Evolutionary conservation across 2,888 invertebrate species (phyloP), one percentile per base, ranked within the genome.

Genomic region (Resseliella maxima): DNA sequence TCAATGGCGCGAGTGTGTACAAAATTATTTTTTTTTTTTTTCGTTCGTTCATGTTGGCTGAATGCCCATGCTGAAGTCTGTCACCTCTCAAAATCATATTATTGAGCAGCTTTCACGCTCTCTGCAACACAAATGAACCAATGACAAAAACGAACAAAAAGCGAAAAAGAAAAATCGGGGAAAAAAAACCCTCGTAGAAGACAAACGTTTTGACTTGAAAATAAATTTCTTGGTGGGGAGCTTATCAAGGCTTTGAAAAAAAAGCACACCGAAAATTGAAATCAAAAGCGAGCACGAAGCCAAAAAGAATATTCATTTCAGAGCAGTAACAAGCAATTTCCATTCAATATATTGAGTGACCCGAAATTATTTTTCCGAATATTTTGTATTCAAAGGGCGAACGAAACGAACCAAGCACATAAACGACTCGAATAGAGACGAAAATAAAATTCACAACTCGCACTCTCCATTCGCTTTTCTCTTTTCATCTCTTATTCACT

Each of bases 341-440:
- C 31, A 72, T 72, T 72, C 72, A 72, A 72, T 72, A 72, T 72
- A 72, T 72, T 15, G 72, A 72, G 72, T 72, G 72, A 72, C 72
- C 72, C 72, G 72, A 72, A 15, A 72, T 31, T 31, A 72, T 72
- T 72, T 72, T 31, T 72, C 31, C 72, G 31, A 35, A 35, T 72
- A 72, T 72, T 72, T 72, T 27, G 72, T 72, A 72, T 72, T 72
- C 72, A 72, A 72, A 31, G 72, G 72, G 72, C 72, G 72, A 72
- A 72, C 72, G 15, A 72, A 72, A 72, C 72, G 72, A 72, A 72
- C 35, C 72, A 31, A 72, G 72, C 72, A 72, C 72, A 72, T 72
- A 35, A 59, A 59, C 59, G 59, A 59, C 59, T 59, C 24, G 59
- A 59, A 72, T n/a, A 72, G 72, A 31, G 72, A 15, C 35, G 18